These are phyloP conservation scores for Tetropium fuscum DNA, from an alignment of 2,888 invertebrate genomes.

Conservation along the genomic window DNA sequence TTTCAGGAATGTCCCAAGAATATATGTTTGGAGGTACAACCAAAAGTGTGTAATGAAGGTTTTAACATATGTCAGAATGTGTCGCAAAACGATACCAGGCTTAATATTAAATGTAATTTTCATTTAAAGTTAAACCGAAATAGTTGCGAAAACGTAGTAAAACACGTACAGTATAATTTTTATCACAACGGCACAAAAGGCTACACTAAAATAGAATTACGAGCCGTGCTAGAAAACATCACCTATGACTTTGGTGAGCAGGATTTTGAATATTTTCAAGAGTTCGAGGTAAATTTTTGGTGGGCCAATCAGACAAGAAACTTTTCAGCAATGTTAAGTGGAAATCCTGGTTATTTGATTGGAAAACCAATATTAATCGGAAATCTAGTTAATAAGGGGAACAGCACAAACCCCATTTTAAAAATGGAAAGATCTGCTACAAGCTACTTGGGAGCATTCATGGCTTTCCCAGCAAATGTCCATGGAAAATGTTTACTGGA, in stretches of 20 bases:
- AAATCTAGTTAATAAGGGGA: conserved; percentile 59
- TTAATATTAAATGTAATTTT: conserved; percentile 43
- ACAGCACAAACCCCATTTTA: conserved; percentile 43
- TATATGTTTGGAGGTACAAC: conserved; percentile 56
- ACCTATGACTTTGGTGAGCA: conserved; percentile 44
- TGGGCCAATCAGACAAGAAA: conserved; percentile 58
- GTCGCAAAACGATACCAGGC: conserved; percentile 39
- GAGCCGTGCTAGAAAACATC: conserved; percentile 51
- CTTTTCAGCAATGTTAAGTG: conserved; percentile 69
- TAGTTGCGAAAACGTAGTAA: conserved; percentile 58
- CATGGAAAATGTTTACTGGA: conserved; percentile 66
- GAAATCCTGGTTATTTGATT: conserved; percentile 80
- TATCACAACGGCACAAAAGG: conserved; percentile 66
- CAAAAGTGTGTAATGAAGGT: conserved; percentile 55
- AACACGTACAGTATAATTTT: conserved; percentile 59
- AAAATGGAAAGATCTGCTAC: conserved; percentile 46
- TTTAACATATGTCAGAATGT: conserved; percentile 53
- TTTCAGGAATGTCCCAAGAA: conserved; percentile 60
- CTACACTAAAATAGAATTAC: conserved; percentile 59
- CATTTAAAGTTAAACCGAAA: conserved; percentile 41
- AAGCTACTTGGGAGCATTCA: conserved; percentile 55
- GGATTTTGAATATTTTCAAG: conserved; percentile 46
- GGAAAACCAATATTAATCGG: conserved; percentile 74
- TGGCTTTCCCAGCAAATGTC: conserved; percentile 63
- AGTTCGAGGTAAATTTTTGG: conserved; percentile 56